Base-by-base conservation (phyloP, 2,888 invertebrate species). In the Fabriciana adippe region DNA sequence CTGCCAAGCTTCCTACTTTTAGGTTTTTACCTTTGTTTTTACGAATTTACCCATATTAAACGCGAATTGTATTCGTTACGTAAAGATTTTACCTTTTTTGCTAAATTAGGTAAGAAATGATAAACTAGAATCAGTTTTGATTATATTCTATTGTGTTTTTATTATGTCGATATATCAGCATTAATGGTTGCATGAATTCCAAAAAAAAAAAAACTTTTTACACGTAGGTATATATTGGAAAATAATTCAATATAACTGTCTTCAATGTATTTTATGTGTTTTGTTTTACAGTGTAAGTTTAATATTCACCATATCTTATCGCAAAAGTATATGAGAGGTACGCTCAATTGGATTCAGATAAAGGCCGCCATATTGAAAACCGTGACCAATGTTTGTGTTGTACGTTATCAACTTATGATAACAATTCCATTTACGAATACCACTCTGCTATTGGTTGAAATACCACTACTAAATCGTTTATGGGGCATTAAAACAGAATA, bases 341-440 rank as follows among this genome's bases (percentile, higher is more conserved):
- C 77, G 86, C 79, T 84, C 81, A 85, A 87, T 86, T 81, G 79
- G 79, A 81, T 80, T 78, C 75, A 84, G 85, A 89, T 88, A 87
- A 87, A 78, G 65, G 73, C 82, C 79, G 86, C 90, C 91, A 89
- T 89, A 82, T 89, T 89, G 85, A 83, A 87, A 85, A 85, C 76
- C 86, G 84, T 87, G 84, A 85, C 90, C 91, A 90, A 91, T 90
- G 79, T 82, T 79, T 81, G 75, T 77, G 78, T 78, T 75, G 80
- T 74, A 76, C 80, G 83, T 82, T 90, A 89, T 89, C 89, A 89
- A 81, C 75, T 77, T 73, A 76, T 88, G 91, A 89, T 91, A 91
- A 89, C 83, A 85, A 78, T 87, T 87, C 88, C 84, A 87, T 89
- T 89, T 90, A 85, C 82, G 81, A 88, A 88, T 83, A 72, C 84